Evolutionary conservation across 2,113 vertebrate species (phyloP).

Genomic region (Glaucomys volans): DNA sequence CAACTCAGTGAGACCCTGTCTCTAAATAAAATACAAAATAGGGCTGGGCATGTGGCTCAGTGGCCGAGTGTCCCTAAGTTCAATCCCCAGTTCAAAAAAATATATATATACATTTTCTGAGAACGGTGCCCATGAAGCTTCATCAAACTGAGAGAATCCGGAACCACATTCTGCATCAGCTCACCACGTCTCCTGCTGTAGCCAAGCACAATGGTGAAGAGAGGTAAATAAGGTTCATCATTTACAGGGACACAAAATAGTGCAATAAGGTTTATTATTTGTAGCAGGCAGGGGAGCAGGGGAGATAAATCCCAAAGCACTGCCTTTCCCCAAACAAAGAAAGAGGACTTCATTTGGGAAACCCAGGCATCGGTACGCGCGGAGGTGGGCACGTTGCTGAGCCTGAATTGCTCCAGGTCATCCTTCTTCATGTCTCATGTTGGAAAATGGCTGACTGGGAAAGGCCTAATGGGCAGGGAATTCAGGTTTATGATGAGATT

Average conservation of each 20-base stretch:
- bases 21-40: too few relatives aligned
- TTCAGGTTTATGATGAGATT: background rate
- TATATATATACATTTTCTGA: background rate
- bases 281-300: background rate
- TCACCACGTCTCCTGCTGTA: background rate
- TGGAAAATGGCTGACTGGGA: background rate
- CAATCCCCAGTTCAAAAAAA: too few relatives aligned
- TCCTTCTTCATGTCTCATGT: background rate
- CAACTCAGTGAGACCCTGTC: too few relatives aligned
- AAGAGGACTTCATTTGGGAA: background rate
- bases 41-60: too few relatives aligned
- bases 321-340: background rate
- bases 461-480: background rate
- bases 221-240: background rate
- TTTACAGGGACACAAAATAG: background rate
- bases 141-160: background rate
- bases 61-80: too few relatives aligned
- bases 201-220: background rate
- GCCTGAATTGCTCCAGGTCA: background rate
- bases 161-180: slow-evolving; percentile 3
- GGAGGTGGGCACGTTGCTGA: background rate
- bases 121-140: background rate
- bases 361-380: fast-evolving
- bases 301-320: background rate
- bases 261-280: background rate